Base-by-base conservation (phyloP, 1,140 invertebrate genomes). In the Triops cancriformis region DNA sequence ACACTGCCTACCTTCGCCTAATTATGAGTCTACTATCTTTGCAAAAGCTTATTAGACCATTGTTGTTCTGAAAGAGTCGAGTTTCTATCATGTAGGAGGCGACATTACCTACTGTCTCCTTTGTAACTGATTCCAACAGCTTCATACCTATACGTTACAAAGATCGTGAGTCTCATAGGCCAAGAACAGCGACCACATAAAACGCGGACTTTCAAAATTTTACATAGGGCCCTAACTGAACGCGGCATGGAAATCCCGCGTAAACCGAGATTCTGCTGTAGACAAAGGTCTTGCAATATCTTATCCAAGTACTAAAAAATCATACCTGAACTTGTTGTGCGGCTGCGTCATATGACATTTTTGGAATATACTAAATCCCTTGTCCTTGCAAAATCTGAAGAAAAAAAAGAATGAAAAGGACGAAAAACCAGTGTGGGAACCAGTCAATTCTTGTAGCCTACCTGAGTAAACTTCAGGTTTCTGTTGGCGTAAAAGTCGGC, bases 271-370 rank as follows among this genome's bases (percentile, higher is more conserved):
- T 37, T 37, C 31, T 37, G 2, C 7, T 37, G 7, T 37, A 37
- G 7, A 37, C 31, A 37, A 37, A 37, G 31, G 7, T 7, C 2
- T 37, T 37, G 31, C 31, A 7, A 37, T 37, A 7, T 4, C 2
- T 7, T 37, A 7, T 4, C 31, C 31, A 7, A 12, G 81, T 73
- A 45, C 18, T 18, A 76, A 76, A 82, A 23, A 79, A 45, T 73
- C 79, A 80, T 84, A 89, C 88, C 84, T 89, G 89, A 73, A 92
- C 91, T 87, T 92, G 92, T 81, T 90, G 89, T 1, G 91, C 91
- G 10, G 92, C 91, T 73, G 84, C 88, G 83, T 94, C 92, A 76
- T 92, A 88, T 31, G 91, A 89, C 91, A 93, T 93, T 81, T 82
- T 86, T 18, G 51, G 1, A 14, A 23, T 37, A 9, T 45, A 23